phyloP scores from a whole-genome alignment of 2,113 vertebrate genomes.

The Phylloscopus trochilus region DNA sequence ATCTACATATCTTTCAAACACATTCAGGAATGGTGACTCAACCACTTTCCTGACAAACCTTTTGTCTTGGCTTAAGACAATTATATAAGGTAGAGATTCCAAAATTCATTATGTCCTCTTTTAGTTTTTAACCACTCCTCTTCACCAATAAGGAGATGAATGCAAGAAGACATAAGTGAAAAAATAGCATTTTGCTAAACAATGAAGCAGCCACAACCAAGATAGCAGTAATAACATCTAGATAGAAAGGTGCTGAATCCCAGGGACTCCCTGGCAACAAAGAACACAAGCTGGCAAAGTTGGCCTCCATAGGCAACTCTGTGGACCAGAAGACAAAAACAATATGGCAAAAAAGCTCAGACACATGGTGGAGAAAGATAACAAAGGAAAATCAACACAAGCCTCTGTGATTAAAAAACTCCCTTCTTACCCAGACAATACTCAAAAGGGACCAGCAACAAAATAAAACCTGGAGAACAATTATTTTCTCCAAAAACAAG shows the following conservation, averaged over 20 bases:
- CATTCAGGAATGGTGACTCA: neutral
- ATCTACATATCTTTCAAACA: neutral
- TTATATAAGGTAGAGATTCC: neutral
- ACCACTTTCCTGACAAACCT: neutral
- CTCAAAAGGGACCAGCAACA: neutral
- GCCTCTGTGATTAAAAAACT: accelerated
- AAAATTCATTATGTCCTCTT: neutral
- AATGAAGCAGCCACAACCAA: neutral
- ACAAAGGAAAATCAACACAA: neutral
- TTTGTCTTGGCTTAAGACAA: neutral
- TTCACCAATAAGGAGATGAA: neutral
- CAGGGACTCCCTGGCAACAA: neutral
- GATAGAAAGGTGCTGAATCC: neutral
- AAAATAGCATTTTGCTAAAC: neutral
- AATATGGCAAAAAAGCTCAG: neutral
- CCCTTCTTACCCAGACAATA: neutral
- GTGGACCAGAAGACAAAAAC: neutral
- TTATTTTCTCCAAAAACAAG: neutral
- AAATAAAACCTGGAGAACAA: neutral
- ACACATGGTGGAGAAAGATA: neutral
- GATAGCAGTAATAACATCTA: neutral
- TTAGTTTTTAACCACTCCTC: neutral
- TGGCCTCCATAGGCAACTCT: accelerated
- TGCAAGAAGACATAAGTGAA: neutral
- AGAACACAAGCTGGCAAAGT: neutral